Evolutionary conservation across 2,113 vertebrate genomes (phyloP).

Genomic region (Ageneiosus marmoratus): DNA sequence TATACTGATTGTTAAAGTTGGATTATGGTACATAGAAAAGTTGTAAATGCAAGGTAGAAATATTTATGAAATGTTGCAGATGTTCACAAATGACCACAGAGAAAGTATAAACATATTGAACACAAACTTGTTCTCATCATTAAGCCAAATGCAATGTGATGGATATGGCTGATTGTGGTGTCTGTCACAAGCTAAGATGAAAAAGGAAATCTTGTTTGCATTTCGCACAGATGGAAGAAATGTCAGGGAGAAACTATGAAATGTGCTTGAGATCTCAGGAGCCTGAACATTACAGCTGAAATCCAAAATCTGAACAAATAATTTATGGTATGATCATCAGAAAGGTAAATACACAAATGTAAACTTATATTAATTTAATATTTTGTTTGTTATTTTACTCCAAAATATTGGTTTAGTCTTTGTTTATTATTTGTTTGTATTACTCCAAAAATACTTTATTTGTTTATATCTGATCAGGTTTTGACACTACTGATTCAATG

Average conservation of each 20-base stretch:
- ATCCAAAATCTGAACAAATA: background rate
- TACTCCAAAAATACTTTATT: background rate
- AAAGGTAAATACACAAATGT: background rate
- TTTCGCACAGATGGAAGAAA: background rate
- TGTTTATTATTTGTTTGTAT: too few species aligned
- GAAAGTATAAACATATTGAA: background rate
- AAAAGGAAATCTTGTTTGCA: background rate
- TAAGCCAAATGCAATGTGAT: background rate
- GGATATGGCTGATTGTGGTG: background rate
- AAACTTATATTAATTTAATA: background rate
- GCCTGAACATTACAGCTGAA: background rate
- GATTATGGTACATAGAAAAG: background rate
- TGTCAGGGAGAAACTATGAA: background rate
- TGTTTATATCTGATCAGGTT: background rate
- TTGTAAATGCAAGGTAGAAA: background rate
- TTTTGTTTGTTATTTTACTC: background rate
- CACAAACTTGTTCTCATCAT: background rate
- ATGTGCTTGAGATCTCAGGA: background rate
- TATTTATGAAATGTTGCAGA: background rate
- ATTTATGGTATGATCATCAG: too few species aligned
- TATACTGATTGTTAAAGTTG: slow-evolving; percentile 1
- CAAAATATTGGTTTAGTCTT: too few species aligned
- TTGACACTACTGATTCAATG: background rate
- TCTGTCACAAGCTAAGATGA: background rate
- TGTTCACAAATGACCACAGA: background rate